Conservation (phyloP, 2,888 invertebrate genomes). For the Agrochola circellaris region DNA sequence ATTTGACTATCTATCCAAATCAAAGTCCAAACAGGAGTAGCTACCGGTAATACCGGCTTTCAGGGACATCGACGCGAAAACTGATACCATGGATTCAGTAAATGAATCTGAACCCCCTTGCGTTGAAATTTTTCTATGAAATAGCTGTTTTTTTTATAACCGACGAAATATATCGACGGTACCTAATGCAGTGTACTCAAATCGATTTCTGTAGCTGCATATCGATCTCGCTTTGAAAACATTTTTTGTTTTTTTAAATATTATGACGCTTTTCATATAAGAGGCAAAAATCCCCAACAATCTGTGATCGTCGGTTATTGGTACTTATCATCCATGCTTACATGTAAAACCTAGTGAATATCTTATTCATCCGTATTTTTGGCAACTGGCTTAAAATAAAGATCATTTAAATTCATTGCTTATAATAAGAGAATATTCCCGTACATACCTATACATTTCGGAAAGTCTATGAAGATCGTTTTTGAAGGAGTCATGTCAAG, state of each 20-base stretch:
- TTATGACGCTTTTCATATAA: neutral
- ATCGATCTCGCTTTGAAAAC: neutral
- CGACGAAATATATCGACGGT: too few species aligned
- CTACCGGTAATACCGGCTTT: too few species aligned
- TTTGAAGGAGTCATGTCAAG: neutral
- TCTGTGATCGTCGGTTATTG: neutral
- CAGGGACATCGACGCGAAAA: too few species aligned
- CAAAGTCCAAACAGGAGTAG: neutral
- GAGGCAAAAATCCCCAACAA: neutral
- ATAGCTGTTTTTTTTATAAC: too few species aligned
- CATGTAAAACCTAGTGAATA: too few species aligned
- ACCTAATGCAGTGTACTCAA: neutral
- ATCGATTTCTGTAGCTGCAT: neutral
- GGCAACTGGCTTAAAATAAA: too few species aligned
- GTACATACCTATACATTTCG: neutral
- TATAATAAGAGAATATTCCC: neutral
- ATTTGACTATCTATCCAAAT: neutral
- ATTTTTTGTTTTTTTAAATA: neutral
- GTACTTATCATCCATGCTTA: neutral
- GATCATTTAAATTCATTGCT: too few species aligned
- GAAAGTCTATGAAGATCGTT: neutral
- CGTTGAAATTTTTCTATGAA: too few species aligned
- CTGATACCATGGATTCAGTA: too few species aligned
- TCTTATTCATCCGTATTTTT: neutral
- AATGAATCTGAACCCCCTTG: too few species aligned